Conservation (phyloP, 2,888 invertebrate genomes). For the Cephus rjabovi region DNA sequence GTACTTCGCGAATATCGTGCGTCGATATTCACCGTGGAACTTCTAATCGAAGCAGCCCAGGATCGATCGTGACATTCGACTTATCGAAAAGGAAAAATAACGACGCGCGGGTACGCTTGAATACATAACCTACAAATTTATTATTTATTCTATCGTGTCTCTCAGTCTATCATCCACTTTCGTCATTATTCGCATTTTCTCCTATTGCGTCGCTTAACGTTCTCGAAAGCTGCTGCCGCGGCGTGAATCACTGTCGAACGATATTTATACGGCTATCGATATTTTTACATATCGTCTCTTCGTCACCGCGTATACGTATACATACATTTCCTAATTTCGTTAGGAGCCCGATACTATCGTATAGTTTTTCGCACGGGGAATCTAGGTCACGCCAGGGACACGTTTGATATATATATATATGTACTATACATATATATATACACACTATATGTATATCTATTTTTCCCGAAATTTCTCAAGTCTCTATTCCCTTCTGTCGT, state of each 20-base stretch:
- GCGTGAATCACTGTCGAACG: neutral
- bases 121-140: neutral
- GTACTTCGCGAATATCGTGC: neutral
- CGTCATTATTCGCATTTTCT: neutral
- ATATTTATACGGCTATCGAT: neutral
- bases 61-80: neutral
- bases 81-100: neutral
- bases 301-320: neutral
- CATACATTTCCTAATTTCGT: neutral
- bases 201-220: neutral
- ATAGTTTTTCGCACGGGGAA: neutral
- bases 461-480: neutral
- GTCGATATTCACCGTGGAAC: neutral
- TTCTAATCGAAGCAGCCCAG: neutral
- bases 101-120: neutral
- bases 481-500: neutral
- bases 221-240: neutral
- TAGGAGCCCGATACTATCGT: neutral
- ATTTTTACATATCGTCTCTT: neutral
- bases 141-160: neutral
- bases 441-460: neutral
- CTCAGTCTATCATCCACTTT: neutral
- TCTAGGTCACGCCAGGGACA: neutral
- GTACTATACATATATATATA: neutral
- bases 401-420: neutral